Evolutionary conservation across 2,797 vertebrate species (phyloP).

Genomic region (Sorex maritimensis): DNA sequence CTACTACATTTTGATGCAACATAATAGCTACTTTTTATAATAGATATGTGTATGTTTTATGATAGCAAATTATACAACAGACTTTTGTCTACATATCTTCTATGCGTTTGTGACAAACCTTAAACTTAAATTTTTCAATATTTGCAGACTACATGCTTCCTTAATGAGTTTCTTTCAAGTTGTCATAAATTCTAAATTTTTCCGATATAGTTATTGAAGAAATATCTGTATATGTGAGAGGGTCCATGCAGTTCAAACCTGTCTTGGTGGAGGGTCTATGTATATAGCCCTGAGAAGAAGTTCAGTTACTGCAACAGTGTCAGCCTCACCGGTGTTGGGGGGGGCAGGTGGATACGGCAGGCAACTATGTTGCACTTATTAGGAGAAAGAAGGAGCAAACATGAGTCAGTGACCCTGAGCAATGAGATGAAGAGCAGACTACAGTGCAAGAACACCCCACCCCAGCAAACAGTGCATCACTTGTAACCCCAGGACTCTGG

Average conservation of each 20-base stretch:
- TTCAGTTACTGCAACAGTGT: fast-evolving
- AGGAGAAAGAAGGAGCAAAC: not conserved
- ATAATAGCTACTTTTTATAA: not conserved
- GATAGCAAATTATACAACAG: not conserved
- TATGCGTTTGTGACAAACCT: not conserved
- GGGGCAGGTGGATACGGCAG: not conserved
- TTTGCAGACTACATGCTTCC: not conserved
- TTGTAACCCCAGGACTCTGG: not conserved
- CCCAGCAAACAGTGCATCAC: too few species aligned
- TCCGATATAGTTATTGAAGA: not conserved
- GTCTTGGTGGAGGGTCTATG: too few species aligned
- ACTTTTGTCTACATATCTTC: not conserved
- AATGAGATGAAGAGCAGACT: fast-evolving
- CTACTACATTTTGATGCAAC: too few species aligned
- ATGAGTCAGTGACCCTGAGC: fast-evolving
- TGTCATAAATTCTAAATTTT: not conserved
- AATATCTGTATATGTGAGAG: not conserved
- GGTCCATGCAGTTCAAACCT: too few species aligned
- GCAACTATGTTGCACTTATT: not conserved
- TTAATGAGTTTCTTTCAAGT: not conserved
- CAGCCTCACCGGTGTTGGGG: not conserved
- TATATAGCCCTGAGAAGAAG: not conserved
- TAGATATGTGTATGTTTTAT: not conserved
- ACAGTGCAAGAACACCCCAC: fast-evolving
- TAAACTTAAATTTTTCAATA: not conserved